Base-by-base conservation (phyloP, 2,888 invertebrate species). In the Carabus problematicus region DNA sequence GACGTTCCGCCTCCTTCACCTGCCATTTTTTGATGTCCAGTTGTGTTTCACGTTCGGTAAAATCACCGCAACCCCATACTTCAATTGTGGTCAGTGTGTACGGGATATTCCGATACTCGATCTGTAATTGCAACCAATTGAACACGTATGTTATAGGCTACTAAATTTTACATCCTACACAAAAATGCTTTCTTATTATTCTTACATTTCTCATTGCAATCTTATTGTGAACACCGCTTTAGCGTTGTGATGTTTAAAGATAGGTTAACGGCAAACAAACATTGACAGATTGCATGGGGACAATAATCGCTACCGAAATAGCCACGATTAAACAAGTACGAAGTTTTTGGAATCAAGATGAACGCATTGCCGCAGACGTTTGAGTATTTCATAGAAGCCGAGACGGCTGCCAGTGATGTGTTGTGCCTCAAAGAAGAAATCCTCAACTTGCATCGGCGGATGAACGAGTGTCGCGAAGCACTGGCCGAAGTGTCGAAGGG, bases 1-100 rank as follows among this genome's bases (percentile, higher is more conserved):
- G 92, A 71, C 91, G 88, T 83, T 97, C 95, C 0, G 92, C 93
- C 80, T 97, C 95, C 76, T 89, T 89, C 16, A 91, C 90, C 80
- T 96, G 94, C 79, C 79, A 79, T 76, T 92, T 91, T 81, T 96
- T 96, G 75, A 95, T 90, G 76, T 95, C 94, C 72, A 92, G 82
- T 82, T 97, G 97, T 9, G 89, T 89, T 76, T 94, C 92, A 72
- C 95, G 83, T 64, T 88, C 87, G 75, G 90, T 86, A 82, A 88
- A 82, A 79, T 93, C 92, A 0, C 94, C 94, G 79, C 95, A 95
- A 41, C 94, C 94, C 94, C 94, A 95, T 71, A 89, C 90, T 83
- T 92, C 90, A 18, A 92, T 86, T 1, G 85, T 85, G 58, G 83
- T 79, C 12, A 92, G 82, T 18, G 82, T 78, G 75, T 89, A 89